phyloP scores from a whole-genome alignment of 2,797 vertebrate species.

The Heliangelus exortis region DNA sequence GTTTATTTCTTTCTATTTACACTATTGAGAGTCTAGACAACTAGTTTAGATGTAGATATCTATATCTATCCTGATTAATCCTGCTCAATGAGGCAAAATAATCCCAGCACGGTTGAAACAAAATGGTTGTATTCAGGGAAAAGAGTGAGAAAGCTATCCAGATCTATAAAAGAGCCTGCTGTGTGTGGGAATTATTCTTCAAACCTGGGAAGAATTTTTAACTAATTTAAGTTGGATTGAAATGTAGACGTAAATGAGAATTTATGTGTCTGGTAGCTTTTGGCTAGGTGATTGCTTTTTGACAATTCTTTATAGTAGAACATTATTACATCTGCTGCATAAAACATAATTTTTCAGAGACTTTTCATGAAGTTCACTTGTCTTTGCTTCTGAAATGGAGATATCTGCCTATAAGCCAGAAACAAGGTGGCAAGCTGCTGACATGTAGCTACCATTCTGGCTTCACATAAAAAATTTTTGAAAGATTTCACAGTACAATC shows the following conservation, averaged over 20 bases:
- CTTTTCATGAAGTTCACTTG: background rate
- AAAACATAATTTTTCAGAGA: background rate
- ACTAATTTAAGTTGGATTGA: background rate
- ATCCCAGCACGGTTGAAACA: background rate
- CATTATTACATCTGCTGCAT: background rate
- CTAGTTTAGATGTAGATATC: background rate
- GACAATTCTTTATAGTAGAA: background rate
- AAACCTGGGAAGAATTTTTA: background rate
- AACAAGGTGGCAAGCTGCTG: background rate
- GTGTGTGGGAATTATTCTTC: background rate
- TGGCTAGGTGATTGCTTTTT: background rate
- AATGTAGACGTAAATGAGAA: background rate
- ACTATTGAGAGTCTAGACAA: background rate
- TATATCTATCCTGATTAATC: constrained; percentile 16
- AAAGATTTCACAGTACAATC: background rate
- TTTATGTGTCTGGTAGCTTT: background rate
- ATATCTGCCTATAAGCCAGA: background rate
- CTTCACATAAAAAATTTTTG: fast-evolving
- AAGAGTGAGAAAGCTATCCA: background rate
- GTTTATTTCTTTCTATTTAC: background rate
- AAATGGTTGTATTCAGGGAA: background rate
- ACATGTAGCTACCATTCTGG: background rate
- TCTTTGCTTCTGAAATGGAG: background rate
- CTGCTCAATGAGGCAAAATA: background rate
- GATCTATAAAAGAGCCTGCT: background rate